Conservation (phyloP, 2,888 invertebrate genomes). For the Empis stercorea region DNA sequence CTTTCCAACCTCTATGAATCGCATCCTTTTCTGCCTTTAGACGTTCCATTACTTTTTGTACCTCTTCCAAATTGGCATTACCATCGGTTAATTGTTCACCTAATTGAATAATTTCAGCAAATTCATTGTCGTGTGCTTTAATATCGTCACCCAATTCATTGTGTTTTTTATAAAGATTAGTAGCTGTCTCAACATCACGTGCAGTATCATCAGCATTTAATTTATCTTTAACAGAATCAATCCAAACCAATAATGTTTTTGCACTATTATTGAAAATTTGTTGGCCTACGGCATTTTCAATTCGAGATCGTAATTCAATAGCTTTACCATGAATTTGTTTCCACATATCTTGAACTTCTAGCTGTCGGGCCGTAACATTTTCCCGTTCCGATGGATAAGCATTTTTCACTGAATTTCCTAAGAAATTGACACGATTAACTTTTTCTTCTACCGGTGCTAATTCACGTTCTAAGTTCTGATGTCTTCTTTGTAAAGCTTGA, state of each 20-base stretch:
- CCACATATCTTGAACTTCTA: slow-evolving; percentile 80
- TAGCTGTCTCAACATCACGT: slow-evolving; percentile 85
- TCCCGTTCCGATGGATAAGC: slow-evolving; percentile 83
- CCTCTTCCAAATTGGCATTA: slow-evolving; percentile 63
- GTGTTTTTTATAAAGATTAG: slow-evolving; percentile 77
- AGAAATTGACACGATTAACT: slow-evolving; percentile 70
- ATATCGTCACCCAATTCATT: slow-evolving; percentile 85
- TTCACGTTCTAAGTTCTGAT: slow-evolving; percentile 88
- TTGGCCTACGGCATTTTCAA: slow-evolving; percentile 90
- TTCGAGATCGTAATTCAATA: slow-evolving; percentile 61
- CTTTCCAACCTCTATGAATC: slow-evolving; percentile 67
- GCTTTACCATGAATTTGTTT: slow-evolving; percentile 76
- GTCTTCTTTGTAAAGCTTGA: slow-evolving; percentile 77
- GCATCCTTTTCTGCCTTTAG: slow-evolving; percentile 63
- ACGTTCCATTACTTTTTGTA: slow-evolving; percentile 58
- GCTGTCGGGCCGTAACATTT: slow-evolving; percentile 73
- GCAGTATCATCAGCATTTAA: slow-evolving; percentile 67
- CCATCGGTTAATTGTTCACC: slow-evolving; percentile 60
- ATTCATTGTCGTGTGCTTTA: slow-evolving; percentile 77
- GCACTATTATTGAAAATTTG: slow-evolving; percentile 65
- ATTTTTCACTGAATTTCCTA: slow-evolving; percentile 81
- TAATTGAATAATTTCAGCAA: slow-evolving; percentile 66
- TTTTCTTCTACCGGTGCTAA: slow-evolving; percentile 90
- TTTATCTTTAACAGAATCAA: slow-evolving; percentile 63
- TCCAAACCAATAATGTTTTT: slow-evolving; percentile 70